Base-by-base conservation (phyloP, 2,113 vertebrate species). In the Cyprinus carpio region DNA sequence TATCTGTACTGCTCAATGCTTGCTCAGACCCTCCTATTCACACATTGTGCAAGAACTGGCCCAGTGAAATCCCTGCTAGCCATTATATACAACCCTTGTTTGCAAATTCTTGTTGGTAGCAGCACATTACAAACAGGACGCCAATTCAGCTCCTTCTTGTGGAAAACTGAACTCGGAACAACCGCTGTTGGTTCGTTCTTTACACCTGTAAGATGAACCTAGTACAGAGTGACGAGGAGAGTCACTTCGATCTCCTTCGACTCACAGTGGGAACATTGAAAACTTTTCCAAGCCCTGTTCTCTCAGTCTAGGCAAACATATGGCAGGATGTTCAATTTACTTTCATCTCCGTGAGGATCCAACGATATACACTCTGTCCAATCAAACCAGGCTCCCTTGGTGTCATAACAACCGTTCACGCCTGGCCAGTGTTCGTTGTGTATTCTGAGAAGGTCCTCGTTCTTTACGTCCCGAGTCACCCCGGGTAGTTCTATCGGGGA, bases 301-400 rank as follows among this genome's bases (percentile, higher is more conserved):
- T 77, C 90, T 99, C 95, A 99, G 96, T 99, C 98, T 94, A 99
- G 94, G 95, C 96, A 98, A 95, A 99, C 96, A 49, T 99, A 99
- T 95, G 98, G 98, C 96, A 99, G 95, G 95, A 99, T 96, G 94
- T 99, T 97, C 92, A 99, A 93, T 91, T 95, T 97, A 94, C 95
- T 97, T 64, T 97, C 96, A 82, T 98, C 97, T 86, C 98, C 97
- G 0, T 99, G 98, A 87, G 96, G 96, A 93, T 99, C 98, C 92
- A 99, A 94, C 46, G 97, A 96, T 95, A 99, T 98, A 95, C 98
- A 97, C 94, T 98, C 96, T 90, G 97, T 99, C 98, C 98, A 99
- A 94, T 98, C 97, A 95, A 94, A 99, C 98, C 98, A 99, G 94
- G 94, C 94, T 93, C 96, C 97, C 92, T 97, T 95, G 95, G 96